Evolutionary conservation across 1,140 invertebrate species (phyloP).

Genomic region (Ceratitis capitata): DNA sequence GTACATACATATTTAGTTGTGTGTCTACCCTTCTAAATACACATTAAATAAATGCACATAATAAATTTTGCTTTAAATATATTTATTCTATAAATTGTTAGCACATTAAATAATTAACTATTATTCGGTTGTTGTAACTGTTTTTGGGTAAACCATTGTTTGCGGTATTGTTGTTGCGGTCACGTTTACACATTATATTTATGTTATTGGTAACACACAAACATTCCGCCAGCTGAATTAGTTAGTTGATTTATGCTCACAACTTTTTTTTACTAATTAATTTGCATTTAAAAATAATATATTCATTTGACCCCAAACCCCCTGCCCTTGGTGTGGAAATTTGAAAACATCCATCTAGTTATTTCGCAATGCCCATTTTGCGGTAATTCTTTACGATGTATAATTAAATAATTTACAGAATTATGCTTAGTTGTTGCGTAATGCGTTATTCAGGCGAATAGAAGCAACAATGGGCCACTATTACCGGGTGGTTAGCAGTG

Average conservation of each 20-base stretch:
- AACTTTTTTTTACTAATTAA: neutral
- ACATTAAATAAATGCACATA: neutral
- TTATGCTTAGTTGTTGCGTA: neutral
- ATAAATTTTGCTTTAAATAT: neutral
- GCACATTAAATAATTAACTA: neutral
- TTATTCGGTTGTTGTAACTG: conserved; percentile 18
- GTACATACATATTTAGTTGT: neutral
- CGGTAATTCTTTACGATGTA: neutral
- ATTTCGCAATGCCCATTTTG: neutral
- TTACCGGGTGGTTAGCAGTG: too few relatives aligned
- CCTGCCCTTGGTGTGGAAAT: neutral
- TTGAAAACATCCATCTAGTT: neutral
- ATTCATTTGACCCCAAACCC: neutral
- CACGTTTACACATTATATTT: neutral
- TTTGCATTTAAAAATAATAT: neutral
- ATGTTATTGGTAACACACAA: neutral
- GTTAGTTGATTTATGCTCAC: neutral
- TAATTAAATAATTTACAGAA: conserved; percentile 18
- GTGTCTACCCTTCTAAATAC: neutral
- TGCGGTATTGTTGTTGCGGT: conserved; percentile 13
- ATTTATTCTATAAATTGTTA: neutral
- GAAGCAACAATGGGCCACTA: too few relatives aligned
- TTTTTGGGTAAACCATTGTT: neutral
- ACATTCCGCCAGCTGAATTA: neutral
- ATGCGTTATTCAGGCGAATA: neutral